phyloP scores from a whole-genome alignment of 1,140 invertebrate genomes.

The Contarinia nasturtii region DNA sequence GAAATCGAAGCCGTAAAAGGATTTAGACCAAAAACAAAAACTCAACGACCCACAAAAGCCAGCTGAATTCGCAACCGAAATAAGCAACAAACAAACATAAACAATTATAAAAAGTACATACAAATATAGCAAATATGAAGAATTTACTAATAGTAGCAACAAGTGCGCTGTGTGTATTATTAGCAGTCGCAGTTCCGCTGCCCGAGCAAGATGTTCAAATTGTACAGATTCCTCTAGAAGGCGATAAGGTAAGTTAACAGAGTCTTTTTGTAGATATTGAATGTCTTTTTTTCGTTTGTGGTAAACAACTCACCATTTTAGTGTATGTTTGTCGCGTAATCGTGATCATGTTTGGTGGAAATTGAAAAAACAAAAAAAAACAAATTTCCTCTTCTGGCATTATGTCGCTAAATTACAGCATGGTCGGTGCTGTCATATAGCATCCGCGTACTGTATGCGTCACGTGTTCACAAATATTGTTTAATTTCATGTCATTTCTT shows the following conservation, averaged over 20 bases:
- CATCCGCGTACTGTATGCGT: no score
- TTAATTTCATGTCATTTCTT: not conserved
- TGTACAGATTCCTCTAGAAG: slow-evolving; percentile 17
- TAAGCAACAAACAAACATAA: slow-evolving; percentile 1
- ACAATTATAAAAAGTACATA: slow-evolving; percentile 11
- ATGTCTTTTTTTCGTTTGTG: no score
- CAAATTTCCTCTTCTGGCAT: no score
- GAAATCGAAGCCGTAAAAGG: not conserved
- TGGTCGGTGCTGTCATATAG: no score
- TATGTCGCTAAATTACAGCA: no score
- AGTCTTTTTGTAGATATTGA: no score
- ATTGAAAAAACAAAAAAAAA: no score
- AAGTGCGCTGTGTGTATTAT: slow-evolving; percentile 13
- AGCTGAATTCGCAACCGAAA: not conserved
- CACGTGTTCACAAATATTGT: no score
- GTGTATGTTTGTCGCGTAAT: no score
- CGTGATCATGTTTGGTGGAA: no score
- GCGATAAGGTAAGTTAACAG: slow-evolving; percentile 20
- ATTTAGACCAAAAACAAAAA: not conserved
- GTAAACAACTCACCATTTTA: no score
- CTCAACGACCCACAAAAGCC: not conserved
- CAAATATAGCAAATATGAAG: slow-evolving; percentile 1
- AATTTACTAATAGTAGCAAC: slow-evolving; percentile 6
- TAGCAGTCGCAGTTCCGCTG: slow-evolving; percentile 14
- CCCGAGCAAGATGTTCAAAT: slow-evolving; percentile 17